phyloP scores from a whole-genome alignment of 2,888 invertebrate genomes.

The Nebria brevicollis region DNA sequence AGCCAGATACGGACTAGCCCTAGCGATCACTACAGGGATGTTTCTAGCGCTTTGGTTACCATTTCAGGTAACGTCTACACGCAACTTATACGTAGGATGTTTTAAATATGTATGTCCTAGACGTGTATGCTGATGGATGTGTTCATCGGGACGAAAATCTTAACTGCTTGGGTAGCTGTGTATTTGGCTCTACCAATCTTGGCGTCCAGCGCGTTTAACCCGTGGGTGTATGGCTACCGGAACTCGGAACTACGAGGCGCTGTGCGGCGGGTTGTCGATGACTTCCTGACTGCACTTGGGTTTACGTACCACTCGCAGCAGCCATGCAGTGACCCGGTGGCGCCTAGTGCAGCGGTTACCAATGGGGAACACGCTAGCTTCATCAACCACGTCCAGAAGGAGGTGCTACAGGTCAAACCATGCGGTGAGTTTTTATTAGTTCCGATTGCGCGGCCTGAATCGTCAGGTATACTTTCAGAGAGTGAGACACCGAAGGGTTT shows the following conservation, averaged over 20 bases:
- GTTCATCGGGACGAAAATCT: constrained; percentile 64
- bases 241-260: constrained; percentile 71
- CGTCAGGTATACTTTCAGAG: constrained; percentile 57
- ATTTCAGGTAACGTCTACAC: constrained; percentile 64
- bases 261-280: constrained; percentile 67
- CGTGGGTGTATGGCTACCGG: constrained; percentile 74
- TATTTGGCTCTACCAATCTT: constrained; percentile 70
- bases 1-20: constrained; percentile 70
- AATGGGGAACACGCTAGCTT: constrained; percentile 60
- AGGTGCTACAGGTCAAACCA: constrained; percentile 39
- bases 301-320: constrained; percentile 60
- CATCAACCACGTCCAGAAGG: constrained; percentile 59
- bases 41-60: constrained; percentile 72
- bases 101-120: constrained; percentile 54
- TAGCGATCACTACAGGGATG: constrained; percentile 71
- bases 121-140: constrained; percentile 67
- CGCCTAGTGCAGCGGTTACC: constrained; percentile 60
- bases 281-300: constrained; percentile 63
- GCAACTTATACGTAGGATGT: too few relatives aligned
- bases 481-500: constrained; percentile 48
- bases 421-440: constrained; percentile 12
- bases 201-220: constrained; percentile 70
- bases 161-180: constrained; percentile 66
- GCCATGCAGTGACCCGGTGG: constrained; percentile 54
- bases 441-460: constrained; percentile 59